Conservation (phyloP, 1,140 invertebrate species). For the Megathymus violae region DNA sequence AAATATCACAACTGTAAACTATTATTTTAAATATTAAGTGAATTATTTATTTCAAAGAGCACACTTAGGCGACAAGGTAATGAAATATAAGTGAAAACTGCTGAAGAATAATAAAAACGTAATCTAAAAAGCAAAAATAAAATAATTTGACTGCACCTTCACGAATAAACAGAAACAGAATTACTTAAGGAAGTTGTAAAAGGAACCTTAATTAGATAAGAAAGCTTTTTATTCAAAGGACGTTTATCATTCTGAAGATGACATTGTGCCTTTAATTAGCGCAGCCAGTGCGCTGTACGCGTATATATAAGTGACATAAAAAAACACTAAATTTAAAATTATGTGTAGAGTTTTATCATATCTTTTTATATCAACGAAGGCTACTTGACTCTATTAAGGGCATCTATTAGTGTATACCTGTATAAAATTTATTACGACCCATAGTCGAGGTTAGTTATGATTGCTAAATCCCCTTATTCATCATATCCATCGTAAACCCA, state of each 20-base stretch:
- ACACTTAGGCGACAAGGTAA: no score
- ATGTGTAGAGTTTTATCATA: not conserved
- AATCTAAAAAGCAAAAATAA: constrained; percentile 15
- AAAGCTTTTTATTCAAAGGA: constrained; percentile 23
- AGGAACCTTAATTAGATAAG: constrained; percentile 27
- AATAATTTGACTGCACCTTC: not conserved
- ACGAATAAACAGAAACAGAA: constrained; percentile 28
- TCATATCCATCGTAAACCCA: not conserved
- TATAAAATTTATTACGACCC: no score
- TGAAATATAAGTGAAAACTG: no score
- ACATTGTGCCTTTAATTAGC: constrained; percentile 20
- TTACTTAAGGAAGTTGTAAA: constrained; percentile 28
- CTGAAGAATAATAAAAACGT: no score
- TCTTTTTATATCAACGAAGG: no score
- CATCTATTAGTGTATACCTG: no score
- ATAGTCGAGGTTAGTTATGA: no score
- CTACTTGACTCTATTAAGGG: no score
- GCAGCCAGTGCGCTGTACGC: not conserved
- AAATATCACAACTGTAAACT: no score
- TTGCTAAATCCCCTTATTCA: constrained; percentile 6
- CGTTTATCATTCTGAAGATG: constrained; percentile 9
- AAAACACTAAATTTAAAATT: not conserved
- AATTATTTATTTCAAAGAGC: no score
- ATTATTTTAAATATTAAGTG: not conserved
- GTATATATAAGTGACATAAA: no score